Evolutionary conservation across 2,888 invertebrate genomes (phyloP).

Genomic region (Phorcus lineatus): DNA sequence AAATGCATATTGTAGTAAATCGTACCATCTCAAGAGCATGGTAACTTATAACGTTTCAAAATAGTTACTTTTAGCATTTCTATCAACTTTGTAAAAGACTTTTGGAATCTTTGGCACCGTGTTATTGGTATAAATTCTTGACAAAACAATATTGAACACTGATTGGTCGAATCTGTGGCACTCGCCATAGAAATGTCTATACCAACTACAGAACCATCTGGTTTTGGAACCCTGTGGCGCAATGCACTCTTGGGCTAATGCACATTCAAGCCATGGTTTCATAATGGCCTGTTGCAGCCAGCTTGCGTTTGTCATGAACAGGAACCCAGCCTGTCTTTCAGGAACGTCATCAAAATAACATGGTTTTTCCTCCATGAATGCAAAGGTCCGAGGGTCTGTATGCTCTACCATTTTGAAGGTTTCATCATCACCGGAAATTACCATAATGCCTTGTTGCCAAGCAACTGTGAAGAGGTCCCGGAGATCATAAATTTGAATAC

Average conservation of each 20-base stretch:
- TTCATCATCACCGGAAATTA: neutral
- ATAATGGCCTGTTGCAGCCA: neutral
- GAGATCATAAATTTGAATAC: neutral
- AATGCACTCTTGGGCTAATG: slow-evolving; percentile 14
- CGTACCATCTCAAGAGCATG: too few relatives aligned
- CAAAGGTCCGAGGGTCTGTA: slow-evolving; percentile 18
- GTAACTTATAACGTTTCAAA: neutral
- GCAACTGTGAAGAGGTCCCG: neutral
- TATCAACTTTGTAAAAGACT: neutral
- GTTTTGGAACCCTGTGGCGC: slow-evolving; percentile 5
- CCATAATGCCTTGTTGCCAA: neutral
- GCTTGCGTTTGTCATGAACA: neutral
- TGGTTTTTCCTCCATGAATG: neutral
- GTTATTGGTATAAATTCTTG: neutral
- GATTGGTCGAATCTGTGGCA: slow-evolving; percentile 29
- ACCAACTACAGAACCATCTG: neutral
- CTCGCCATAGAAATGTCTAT: neutral
- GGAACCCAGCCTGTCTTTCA: slow-evolving; percentile 12
- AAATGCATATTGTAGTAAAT: too few relatives aligned
- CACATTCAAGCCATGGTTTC: slow-evolving; percentile 20
- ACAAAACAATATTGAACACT: slow-evolving; percentile 4
- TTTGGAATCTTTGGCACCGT: neutral
- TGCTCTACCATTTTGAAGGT: slow-evolving; percentile 6
- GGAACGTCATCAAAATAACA: slow-evolving; percentile 13
- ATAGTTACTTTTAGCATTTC: neutral